Conservation (phyloP, 2,797 vertebrate species). For the Periparus ater region DNA sequence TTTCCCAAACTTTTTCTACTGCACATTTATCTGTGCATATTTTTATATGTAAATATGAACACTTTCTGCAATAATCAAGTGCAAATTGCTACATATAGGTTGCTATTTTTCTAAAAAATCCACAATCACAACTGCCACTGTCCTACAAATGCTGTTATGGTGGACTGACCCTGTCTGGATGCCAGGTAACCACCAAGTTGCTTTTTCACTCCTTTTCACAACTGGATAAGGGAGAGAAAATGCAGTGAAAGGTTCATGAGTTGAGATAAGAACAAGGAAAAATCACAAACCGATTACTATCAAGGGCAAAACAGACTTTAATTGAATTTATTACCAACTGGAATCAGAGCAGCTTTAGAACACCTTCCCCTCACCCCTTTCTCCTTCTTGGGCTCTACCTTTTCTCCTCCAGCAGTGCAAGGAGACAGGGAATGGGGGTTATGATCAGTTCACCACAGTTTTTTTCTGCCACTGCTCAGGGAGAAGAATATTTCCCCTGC, state of each 20-base stretch:
- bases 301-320: not conserved
- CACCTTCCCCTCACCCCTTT: fast-evolving
- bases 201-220: not conserved
- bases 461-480: not conserved
- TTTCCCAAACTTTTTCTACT: not conserved
- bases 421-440: not conserved
- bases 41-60: not conserved
- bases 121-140: not conserved
- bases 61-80: not conserved
- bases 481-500: not conserved
- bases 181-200: not conserved
- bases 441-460: not conserved
- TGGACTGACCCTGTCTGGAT: not conserved
- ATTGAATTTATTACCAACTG: not conserved
- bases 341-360: not conserved
- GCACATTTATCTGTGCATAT: not conserved
- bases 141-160: not conserved
- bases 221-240: not conserved
- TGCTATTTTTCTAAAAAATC: not conserved
- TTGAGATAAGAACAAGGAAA: not conserved
- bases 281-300: not conserved
- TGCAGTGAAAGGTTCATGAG: not conserved
- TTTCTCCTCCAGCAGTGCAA: not conserved
- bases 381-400: not conserved
- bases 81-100: not conserved